Conservation (phyloP, 2,113 vertebrate species). For the Smithornis capensis region DNA sequence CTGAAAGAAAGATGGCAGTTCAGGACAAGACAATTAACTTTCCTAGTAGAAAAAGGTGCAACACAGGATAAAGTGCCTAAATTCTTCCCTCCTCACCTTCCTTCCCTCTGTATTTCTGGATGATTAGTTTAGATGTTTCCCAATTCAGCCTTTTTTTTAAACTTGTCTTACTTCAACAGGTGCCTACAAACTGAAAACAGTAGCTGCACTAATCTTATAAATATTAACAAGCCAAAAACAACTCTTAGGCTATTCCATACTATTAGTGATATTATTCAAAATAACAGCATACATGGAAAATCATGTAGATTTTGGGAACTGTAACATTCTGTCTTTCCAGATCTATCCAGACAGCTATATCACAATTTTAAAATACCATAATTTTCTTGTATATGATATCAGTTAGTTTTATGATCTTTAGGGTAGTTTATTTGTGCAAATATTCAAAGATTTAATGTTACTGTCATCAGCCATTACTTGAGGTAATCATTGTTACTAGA, state of each 20-base stretch:
- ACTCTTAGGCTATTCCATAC: background rate
- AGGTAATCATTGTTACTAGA: background rate
- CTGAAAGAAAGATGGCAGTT: background rate
- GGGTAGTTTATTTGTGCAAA: background rate
- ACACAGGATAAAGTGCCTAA: background rate
- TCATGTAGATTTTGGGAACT: background rate
- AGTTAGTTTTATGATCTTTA: slow-evolving; percentile 18
- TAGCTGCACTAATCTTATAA: background rate
- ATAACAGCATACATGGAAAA: background rate
- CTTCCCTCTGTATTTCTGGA: background rate
- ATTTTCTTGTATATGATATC: background rate
- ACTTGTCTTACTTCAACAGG: background rate
- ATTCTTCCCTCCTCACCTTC: background rate
- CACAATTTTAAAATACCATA: background rate
- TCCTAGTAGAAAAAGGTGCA: background rate
- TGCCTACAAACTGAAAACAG: background rate
- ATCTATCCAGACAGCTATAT: background rate
- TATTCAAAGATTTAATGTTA: slow-evolving; percentile 15
- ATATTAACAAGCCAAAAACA: slow-evolving; percentile 2
- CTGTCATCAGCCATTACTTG: background rate
- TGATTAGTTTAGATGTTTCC: background rate
- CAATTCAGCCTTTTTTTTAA: background rate
- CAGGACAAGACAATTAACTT: background rate
- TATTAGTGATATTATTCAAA: slow-evolving; percentile 29
- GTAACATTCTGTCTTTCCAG: background rate